Evolutionary conservation across 1,140 invertebrate species (phyloP), one percentile per base, ranked within the genome.

Genomic region (Drosophila nebulosa): DNA sequence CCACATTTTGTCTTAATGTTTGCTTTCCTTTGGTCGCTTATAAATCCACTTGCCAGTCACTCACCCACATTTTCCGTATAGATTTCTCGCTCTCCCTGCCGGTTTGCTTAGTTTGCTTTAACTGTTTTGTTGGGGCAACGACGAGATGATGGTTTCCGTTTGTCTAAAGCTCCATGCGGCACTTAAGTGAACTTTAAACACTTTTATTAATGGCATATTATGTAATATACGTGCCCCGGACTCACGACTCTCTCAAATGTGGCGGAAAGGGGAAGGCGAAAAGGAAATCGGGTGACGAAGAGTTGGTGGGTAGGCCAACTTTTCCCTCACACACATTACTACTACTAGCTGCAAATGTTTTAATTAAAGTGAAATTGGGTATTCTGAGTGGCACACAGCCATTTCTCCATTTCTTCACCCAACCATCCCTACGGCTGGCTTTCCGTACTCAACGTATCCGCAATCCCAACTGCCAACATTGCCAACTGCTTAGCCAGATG

Each of bases 101-200:
- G 76, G 80, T 85, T 85, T 75, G 64, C 75, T 83, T 53, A 63
- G 76, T 76, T 74, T 71, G 81, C 80, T 77, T 68, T 86, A 86
- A 86, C 81, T 86, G 83, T 88, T 86, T 46, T 46, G 39, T 46
- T 46, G 16, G 39, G 39, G 71, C 78, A 88, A n/a, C n/a, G n/a
- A n/a, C n/a, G n/a, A n/a, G n/a, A 83, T 88, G 86, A 81, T 83
- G 75, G 70, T 88, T 86, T 88, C 83, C 83, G 83, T 86, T 86
- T 86, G 83, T 86, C 83, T 86, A 86, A 88, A 86, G 83, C 83
- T 86, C 83, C 65, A 78, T 88, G 83, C 83, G 83, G 84, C 89
- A 85, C 84, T 90, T 90, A 90, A 90, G 89, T 90, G 88, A 90
- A 90, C 89, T 90, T 90, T 90, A 90, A 90, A 90, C 88, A 90